Evolutionary conservation across 1,140 invertebrate genomes (phyloP).

Genomic region (Lycorma delicatula): DNA sequence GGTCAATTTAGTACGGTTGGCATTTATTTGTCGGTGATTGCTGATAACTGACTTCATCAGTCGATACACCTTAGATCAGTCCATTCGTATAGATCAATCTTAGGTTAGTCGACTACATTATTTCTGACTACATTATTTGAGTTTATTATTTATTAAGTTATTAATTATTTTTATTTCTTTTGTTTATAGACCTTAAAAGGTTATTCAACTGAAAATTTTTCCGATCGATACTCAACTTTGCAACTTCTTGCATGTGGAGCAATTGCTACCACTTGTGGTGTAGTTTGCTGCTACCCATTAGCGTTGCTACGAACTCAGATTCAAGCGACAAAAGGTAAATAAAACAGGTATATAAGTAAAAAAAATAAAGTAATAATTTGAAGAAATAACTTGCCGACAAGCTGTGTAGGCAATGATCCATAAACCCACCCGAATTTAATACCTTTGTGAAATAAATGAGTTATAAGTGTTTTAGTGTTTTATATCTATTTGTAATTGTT

Average conservation of each 20-base stretch:
- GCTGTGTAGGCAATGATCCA: too few relatives aligned
- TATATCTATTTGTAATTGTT: too few relatives aligned
- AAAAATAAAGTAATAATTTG: too few relatives aligned
- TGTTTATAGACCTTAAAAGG: constrained; percentile 62
- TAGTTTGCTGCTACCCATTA: constrained; percentile 94
- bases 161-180: constrained; percentile 14
- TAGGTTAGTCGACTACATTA: not conserved
- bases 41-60: too few relatives aligned
- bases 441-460: too few relatives aligned
- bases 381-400: too few relatives aligned
- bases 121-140: too few relatives aligned
- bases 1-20: too few relatives aligned
- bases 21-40: too few relatives aligned
- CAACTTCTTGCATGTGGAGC: constrained; percentile 86
- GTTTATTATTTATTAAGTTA: constrained; percentile 7
- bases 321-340: constrained; percentile 62
- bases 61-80: not conserved
- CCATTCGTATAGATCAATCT: not conserved
- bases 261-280: constrained; percentile 86
- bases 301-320: constrained; percentile 89
- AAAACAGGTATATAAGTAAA: too few relatives aligned
- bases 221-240: constrained; percentile 61
- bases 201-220: constrained; percentile 63
- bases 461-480: too few relatives aligned
- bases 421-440: too few relatives aligned